phyloP scores from a whole-genome alignment of 2,888 invertebrate genomes.

The Ophioninae sp. region DNA sequence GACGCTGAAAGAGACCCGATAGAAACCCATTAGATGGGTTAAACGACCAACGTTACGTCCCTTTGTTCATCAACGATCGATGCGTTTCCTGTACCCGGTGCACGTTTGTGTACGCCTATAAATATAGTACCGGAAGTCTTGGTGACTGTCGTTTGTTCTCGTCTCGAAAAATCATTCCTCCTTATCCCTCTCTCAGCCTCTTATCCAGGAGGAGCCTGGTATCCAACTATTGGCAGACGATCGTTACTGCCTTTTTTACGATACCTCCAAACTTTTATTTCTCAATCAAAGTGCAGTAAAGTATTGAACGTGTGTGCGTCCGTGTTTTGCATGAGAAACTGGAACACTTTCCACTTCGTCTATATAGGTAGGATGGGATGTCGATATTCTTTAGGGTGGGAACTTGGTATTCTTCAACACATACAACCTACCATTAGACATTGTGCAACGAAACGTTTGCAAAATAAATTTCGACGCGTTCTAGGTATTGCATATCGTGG shows the following conservation, averaged over 20 bases:
- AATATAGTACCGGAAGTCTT: conserved; percentile 5
- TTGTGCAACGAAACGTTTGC: too few species aligned
- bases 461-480: too few species aligned
- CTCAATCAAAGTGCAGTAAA: conserved; percentile 38
- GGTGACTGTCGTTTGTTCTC: conserved; percentile 41
- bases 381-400: too few species aligned
- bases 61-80: conserved; percentile 12
- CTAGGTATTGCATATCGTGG: too few species aligned
- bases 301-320: background rate
- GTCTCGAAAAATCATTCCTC: conserved; percentile 51
- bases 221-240: conserved; percentile 40
- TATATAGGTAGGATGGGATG: background rate
- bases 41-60: background rate
- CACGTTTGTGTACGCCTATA: background rate
- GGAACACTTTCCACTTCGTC: background rate
- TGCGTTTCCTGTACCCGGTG: background rate
- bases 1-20: background rate
- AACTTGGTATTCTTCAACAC: too few species aligned
- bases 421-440: too few species aligned
- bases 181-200: conserved; percentile 27
- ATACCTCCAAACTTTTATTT: conserved; percentile 35
- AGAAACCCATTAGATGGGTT: background rate
- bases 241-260: conserved; percentile 39
- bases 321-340: conserved; percentile 15
- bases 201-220: conserved; percentile 7